Conservation (phyloP, 2,888 invertebrate genomes). For the Hedychridium roseum region DNA sequence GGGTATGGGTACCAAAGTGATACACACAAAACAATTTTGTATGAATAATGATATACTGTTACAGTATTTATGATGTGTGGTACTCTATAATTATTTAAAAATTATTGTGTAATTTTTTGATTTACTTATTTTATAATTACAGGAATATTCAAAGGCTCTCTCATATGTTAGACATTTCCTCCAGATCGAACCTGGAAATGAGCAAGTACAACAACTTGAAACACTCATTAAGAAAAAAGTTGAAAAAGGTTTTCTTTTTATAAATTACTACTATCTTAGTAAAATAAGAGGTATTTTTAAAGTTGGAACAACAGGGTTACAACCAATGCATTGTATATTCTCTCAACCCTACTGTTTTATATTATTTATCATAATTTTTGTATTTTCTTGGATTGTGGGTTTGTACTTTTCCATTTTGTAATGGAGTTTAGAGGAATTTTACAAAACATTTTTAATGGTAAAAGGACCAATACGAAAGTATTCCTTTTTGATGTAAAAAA, state of each 20-base stretch:
- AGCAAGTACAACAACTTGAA: conserved; percentile 85
- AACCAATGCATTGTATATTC: conserved; percentile 6
- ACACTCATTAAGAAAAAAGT: conserved; percentile 86
- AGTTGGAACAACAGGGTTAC: conserved; percentile 7
- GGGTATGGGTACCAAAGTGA: no score
- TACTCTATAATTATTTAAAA: not conserved
- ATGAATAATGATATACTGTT: no score
- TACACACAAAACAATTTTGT: no score
- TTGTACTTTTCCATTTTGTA: conserved; percentile 13
- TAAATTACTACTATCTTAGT: conserved; percentile 17
- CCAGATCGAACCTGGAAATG: conserved; percentile 85
- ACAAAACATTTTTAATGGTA: no score
- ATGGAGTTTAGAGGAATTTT: not conserved
- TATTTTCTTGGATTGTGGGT: conserved; percentile 22
- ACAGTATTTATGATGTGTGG: no score
- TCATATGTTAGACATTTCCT: conserved; percentile 83
- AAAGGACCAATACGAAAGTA: no score
- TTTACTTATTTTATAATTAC: conserved; percentile 29
- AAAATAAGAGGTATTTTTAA: conserved; percentile 8
- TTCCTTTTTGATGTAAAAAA: no score
- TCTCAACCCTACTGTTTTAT: conserved; percentile 12
- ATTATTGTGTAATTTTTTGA: not conserved
- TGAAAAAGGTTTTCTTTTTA: conserved; percentile 73
- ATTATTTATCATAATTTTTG: conserved; percentile 4
- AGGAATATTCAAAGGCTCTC: conserved; percentile 85